Evolutionary conservation across 2,888 invertebrate species (phyloP).

Genomic region (Scaeva pyrastri): DNA sequence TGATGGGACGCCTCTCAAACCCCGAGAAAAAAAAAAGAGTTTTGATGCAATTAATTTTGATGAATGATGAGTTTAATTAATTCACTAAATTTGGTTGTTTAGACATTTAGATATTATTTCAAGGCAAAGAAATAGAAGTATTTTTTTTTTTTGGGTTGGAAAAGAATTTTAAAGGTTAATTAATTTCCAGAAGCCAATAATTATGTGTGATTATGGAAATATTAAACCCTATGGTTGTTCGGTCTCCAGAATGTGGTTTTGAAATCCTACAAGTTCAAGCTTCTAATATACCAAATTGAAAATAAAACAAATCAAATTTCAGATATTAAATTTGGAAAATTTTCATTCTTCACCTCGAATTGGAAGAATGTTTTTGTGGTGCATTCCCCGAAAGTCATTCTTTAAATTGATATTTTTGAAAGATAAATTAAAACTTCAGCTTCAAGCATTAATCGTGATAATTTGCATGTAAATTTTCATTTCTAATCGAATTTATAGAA

Average conservation of each 20-base stretch:
- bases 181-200: constrained; percentile 4
- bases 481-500: too few species aligned
- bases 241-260: neutral
- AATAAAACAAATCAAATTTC: neutral
- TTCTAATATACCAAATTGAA: neutral
- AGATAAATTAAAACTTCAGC: too few species aligned
- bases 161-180: constrained; percentile 10
- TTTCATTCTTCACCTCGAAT: neutral
- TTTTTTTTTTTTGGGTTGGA: neutral
- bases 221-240: neutral
- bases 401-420: too few species aligned
- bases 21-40: neutral
- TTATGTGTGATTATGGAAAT: neutral
- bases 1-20: neutral
- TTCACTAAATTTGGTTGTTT: constrained; percentile 34
- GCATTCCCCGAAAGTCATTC: too few species aligned
- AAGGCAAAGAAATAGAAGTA: constrained; percentile 2
- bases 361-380: neutral
- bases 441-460: too few species aligned
- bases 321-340: neutral
- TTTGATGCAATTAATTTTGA: constrained; percentile 61
- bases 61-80: constrained; percentile 46
- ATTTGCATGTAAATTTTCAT: too few species aligned
- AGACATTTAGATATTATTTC: neutral
- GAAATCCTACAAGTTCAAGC: neutral